phyloP scores from a whole-genome alignment of 64 coral and sea anemone genomes.

The Porites lutea region DNA sequence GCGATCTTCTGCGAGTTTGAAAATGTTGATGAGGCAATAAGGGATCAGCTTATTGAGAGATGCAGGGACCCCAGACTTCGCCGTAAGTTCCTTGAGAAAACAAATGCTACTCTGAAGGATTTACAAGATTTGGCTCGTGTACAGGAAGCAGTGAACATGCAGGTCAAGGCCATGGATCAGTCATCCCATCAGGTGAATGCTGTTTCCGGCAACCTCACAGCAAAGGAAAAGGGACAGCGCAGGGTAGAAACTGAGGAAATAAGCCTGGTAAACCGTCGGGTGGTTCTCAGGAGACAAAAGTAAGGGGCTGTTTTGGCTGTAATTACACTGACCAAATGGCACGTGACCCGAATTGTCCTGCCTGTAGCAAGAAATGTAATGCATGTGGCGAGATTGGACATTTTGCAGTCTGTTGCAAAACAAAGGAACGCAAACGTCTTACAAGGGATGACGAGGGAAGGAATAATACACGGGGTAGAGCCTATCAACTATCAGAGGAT shows the following conservation, averaged over 20 bases:
- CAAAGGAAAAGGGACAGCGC: conserved; percentile 19
- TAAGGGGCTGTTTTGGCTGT: conserved; percentile 31
- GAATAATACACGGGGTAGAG: conserved; percentile 43
- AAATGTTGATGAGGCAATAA: conserved; percentile 22
- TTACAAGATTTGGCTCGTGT: too few species aligned
- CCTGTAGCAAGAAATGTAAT: conserved; percentile 53
- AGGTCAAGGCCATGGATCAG: too few species aligned
- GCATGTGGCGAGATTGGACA: conserved; percentile 46
- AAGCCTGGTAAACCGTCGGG: conserved; percentile 13
- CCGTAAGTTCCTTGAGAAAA: too few species aligned
- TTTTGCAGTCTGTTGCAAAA: conserved; percentile 52
- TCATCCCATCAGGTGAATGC: too few species aligned
- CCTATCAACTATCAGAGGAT: conserved; percentile 52
- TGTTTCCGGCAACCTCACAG: background rate
- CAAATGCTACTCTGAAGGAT: too few species aligned
- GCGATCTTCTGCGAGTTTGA: conserved; percentile 16
- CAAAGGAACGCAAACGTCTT: conserved; percentile 47
- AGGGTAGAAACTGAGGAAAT: background rate
- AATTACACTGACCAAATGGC: conserved; percentile 56
- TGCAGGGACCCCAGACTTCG: too few species aligned
- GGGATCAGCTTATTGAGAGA: too few species aligned
- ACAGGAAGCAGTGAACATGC: too few species aligned
- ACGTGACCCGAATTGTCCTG: conserved; percentile 50
- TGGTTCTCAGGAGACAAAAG: conserved; percentile 28
- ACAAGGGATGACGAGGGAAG: conserved; percentile 43